Conservation (phyloP, 2,113 vertebrate genomes). For the Callopanchax toddi region DNA sequence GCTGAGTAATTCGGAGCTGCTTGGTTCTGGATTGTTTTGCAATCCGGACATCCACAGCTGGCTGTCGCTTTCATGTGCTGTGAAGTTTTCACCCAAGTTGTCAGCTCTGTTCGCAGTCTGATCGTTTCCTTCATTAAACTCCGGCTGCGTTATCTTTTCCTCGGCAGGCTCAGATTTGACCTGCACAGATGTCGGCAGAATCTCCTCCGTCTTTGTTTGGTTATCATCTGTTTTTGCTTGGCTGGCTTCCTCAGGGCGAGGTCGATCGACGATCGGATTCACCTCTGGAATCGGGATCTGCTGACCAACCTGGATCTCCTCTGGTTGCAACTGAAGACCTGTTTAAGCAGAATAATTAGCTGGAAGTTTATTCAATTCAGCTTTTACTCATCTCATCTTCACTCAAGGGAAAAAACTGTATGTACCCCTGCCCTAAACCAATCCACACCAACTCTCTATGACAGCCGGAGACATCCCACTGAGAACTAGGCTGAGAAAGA, state of each 20-base stretch:
- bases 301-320: slow-evolving; percentile 13
- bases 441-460: slow-evolving; percentile 6
- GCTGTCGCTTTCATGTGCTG: slow-evolving; percentile 17
- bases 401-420: too few species aligned
- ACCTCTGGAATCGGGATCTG: slow-evolving; percentile 16
- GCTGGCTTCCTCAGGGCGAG: slow-evolving; percentile 1
- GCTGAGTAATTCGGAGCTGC: slow-evolving; percentile 23
- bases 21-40: slow-evolving; percentile 33
- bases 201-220: background rate
- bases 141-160: slow-evolving; percentile 24
- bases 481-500: slow-evolving; percentile 1
- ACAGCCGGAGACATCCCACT: slow-evolving; percentile 21
- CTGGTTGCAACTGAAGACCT: slow-evolving; percentile 38
- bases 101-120: slow-evolving; percentile 11
- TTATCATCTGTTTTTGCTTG: background rate
- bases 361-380: too few species aligned
- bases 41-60: slow-evolving; percentile 46
- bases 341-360: too few species aligned
- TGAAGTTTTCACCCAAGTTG: slow-evolving; percentile 9
- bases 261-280: background rate
- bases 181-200: background rate
- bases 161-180: slow-evolving; percentile 69
- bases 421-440: too few species aligned
- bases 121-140: slow-evolving; percentile 7
- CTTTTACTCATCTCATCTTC: too few species aligned